A percentile compares a stretch with the other conserved stretches of the same genome.
phyloP scores from a whole-genome alignment of 1,140 invertebrate genomes.

The Andrena cerasifolii region DNA sequence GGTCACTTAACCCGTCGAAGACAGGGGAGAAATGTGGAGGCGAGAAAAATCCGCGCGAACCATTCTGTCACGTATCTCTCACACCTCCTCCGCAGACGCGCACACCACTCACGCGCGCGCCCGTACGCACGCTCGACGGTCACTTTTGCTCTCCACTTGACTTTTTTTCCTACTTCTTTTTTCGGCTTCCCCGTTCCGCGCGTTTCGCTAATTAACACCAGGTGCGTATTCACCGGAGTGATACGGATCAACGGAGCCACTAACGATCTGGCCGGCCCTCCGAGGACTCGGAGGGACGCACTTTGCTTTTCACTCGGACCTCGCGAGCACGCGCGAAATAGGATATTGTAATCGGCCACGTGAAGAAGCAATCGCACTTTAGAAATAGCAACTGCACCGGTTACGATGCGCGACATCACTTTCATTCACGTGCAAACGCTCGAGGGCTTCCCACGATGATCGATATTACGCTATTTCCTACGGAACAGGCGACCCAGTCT shows the following conservation, averaged over 20 bases:
- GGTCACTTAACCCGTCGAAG: conserved; percentile 42
- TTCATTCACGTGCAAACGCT: background rate
- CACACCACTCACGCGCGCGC: conserved; percentile 35
- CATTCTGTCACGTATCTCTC: conserved; percentile 60
- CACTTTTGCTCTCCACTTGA: conserved; percentile 50
- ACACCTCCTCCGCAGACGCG: conserved; percentile 55
- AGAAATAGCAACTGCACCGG: too few species aligned
- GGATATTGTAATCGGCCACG: conserved; percentile 5
- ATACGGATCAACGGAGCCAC: conserved; percentile 35
- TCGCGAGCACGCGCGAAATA: background rate
- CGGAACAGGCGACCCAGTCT: conserved; percentile 1
- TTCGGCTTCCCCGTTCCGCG: conserved; percentile 37
- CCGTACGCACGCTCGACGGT: conserved; percentile 3
- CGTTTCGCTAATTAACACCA: conserved; percentile 58
- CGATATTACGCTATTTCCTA: conserved; percentile 28
- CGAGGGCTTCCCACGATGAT: conserved; percentile 10
- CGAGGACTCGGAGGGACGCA: background rate
- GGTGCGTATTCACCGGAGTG: conserved; percentile 26
- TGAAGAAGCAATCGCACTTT: background rate
- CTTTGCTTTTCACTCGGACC: background rate
- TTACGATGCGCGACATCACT: too few species aligned
- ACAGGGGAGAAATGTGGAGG: conserved; percentile 29
- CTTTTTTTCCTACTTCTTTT: conserved; percentile 20
- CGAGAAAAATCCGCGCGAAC: conserved; percentile 50
- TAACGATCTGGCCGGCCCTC: conserved; percentile 21